A percentile compares a stretch with the other conserved stretches of the same genome.
These are phyloP conservation scores for Rhysida immarginata DNA, from an alignment of 1,140 invertebrate species.

Conservation along the genomic window DNA sequence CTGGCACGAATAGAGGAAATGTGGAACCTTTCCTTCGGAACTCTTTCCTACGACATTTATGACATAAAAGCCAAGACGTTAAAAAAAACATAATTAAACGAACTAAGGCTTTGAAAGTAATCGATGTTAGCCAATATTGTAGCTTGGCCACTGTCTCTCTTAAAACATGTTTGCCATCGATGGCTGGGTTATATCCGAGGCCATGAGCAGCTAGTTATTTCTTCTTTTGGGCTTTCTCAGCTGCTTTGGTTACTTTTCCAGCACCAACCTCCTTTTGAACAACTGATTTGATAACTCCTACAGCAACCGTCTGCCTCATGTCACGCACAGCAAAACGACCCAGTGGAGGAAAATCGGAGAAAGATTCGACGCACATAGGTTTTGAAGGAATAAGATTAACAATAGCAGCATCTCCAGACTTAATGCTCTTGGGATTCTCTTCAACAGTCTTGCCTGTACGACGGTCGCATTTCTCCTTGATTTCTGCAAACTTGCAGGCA, in stretches of 20 bases:
- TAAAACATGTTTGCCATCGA: constrained; percentile 10
- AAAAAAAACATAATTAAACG: constrained; percentile 26
- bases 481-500: constrained; percentile 95
- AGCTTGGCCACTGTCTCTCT: constrained; percentile 10
- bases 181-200: constrained; percentile 9
- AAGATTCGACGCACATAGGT: constrained; percentile 94
- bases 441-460: constrained; percentile 57
- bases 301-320: constrained; percentile 98
- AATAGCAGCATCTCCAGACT: constrained; percentile 92
- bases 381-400: constrained; percentile 82
- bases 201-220: constrained; percentile 54
- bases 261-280: constrained; percentile 40
- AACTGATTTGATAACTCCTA: constrained; percentile 79
- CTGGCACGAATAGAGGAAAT: constrained; percentile 8
- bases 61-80: constrained; percentile 30
- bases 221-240: constrained; percentile 92
- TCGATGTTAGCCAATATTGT: constrained; percentile 10
- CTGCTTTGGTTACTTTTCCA: constrained; percentile 94
- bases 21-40: constrained; percentile 32
- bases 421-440: constrained; percentile 53
- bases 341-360: constrained; percentile 92
- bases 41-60: constrained; percentile 35
- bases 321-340: constrained; percentile 97
- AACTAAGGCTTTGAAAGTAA: constrained; percentile 17
- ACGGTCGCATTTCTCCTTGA: constrained; percentile 95